Percentiles rank a stretch among this genome's conserved stretches.
These are phyloP conservation scores for Ornithoptera alexandrae DNA, from an alignment of 2,888 invertebrate genomes.

Conservation along the genomic window DNA sequence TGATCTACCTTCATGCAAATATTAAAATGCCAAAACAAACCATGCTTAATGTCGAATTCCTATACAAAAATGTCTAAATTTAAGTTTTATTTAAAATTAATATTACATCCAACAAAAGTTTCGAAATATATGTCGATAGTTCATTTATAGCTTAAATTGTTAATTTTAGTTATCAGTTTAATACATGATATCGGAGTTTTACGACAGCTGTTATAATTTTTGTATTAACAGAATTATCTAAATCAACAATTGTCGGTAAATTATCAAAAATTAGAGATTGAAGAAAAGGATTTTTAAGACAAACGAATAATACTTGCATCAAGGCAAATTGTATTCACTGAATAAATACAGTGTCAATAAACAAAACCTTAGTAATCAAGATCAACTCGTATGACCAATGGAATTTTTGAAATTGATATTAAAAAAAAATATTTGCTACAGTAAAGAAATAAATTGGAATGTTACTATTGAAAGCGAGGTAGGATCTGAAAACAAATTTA, in stretches of 20 bases:
- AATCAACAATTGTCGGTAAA: neutral
- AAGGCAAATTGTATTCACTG: neutral
- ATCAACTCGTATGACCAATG: neutral
- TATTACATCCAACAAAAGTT: no score
- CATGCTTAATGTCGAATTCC: no score
- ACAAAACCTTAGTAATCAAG: neutral
- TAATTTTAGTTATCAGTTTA: no score
- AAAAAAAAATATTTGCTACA: no score
- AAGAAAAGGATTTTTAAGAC: neutral
- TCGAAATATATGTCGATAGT: no score
- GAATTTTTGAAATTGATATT: neutral
- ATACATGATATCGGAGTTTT: neutral
- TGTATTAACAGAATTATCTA: neutral
- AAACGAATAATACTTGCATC: neutral
- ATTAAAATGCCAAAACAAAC: neutral
- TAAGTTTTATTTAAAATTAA: neutral
- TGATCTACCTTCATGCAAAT: slow-evolving; percentile 15
- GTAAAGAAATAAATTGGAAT: slow-evolving; percentile 22
- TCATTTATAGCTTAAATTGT: no score
- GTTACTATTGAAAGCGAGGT: slow-evolving; percentile 15
- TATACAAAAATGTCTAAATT: no score
- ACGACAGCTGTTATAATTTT: neutral
- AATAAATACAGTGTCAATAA: neutral
- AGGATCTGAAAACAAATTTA: slow-evolving; percentile 19
- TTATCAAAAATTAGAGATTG: neutral